Percentiles rank a stretch among this genome's conserved stretches.
Evolutionary conservation across 2,797 vertebrate genomes (phyloP).

Genomic region (Brotogeris chrysoptera): DNA sequence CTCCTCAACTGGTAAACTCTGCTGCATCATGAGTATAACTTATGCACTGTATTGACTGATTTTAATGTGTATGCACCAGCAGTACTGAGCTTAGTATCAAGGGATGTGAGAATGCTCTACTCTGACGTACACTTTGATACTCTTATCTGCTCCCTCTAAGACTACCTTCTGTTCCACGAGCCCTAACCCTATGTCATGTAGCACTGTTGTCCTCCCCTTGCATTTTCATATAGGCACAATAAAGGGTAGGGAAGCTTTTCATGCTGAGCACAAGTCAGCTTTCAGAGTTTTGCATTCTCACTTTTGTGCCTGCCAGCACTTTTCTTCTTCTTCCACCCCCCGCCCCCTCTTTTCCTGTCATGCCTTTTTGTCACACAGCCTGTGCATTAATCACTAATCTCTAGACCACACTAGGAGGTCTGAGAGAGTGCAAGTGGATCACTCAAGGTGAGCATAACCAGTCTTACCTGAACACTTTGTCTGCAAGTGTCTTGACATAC

Average conservation of each 20-base stretch:
- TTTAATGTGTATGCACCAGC: not conserved
- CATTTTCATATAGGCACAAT: not conserved
- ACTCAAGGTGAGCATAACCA: not conserved
- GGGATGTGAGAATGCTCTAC: not conserved
- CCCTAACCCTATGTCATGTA: not conserved
- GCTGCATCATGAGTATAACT: not conserved
- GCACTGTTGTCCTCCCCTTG: not conserved
- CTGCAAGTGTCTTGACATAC: not conserved
- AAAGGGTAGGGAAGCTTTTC: not conserved
- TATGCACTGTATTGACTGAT: not conserved
- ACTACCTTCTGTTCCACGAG: not conserved
- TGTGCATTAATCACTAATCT: not conserved
- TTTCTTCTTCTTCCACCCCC: not conserved
- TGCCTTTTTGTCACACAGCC: not conserved
- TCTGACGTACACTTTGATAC: not conserved
- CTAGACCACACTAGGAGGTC: not conserved
- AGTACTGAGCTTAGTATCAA: not conserved
- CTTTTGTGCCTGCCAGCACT: not conserved
- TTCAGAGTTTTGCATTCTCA: not conserved
- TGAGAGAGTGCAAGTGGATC: not conserved
- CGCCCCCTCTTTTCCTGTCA: not conserved
- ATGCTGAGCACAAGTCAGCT: not conserved
- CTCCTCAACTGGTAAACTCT: not conserved
- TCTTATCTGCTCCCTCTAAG: not conserved
- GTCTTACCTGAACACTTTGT: not conserved